Percentiles rank a stretch among this genome's conserved stretches.
phyloP scores from a whole-genome alignment of 2,113 vertebrate genomes.

The Lampris megalopsis region DNA sequence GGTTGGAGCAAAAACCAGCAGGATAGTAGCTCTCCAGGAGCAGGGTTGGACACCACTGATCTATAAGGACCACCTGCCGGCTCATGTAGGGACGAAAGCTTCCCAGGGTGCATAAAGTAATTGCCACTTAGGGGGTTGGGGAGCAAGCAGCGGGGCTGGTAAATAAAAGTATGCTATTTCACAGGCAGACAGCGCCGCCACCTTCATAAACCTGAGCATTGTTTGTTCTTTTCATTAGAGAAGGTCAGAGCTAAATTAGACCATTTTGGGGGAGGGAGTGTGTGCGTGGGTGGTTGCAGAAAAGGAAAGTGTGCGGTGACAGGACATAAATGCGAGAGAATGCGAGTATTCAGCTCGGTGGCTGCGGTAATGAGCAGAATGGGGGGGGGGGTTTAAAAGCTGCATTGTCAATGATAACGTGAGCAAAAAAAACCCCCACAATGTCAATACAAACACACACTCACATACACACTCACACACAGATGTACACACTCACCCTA shows the following conservation, averaged over 20 bases:
- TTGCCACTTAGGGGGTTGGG: conserved; percentile 41
- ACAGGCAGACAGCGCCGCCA: conserved; percentile 26
- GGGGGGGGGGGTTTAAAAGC: neutral
- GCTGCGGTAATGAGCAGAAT: conserved; percentile 17
- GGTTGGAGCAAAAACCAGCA: too few relatives aligned
- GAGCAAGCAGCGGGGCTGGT: conserved; percentile 47
- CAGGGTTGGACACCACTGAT: neutral
- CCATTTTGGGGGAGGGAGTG: conserved; percentile 49
- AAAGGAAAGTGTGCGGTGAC: conserved; percentile 36
- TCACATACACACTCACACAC: conserved; percentile 1
- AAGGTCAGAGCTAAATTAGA: conserved; percentile 78
- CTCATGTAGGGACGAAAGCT: conserved; percentile 39
- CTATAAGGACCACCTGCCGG: conserved; percentile 71
- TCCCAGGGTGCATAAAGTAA: conserved; percentile 51
- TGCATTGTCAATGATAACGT: conserved; percentile 42
- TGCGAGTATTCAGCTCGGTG: conserved; percentile 42
- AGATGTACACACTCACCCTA: neutral
- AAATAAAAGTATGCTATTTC: conserved; percentile 71
- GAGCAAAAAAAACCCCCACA: conserved; percentile 32
- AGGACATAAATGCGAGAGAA: neutral
- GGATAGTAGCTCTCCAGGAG: too few relatives aligned
- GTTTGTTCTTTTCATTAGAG: conserved; percentile 69
- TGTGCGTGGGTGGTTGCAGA: conserved; percentile 14
- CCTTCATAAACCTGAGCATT: conserved; percentile 46
- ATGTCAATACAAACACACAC: neutral